phyloP scores from a whole-genome alignment of 2,113 vertebrate species.

The Rhinolophus sinicus region DNA sequence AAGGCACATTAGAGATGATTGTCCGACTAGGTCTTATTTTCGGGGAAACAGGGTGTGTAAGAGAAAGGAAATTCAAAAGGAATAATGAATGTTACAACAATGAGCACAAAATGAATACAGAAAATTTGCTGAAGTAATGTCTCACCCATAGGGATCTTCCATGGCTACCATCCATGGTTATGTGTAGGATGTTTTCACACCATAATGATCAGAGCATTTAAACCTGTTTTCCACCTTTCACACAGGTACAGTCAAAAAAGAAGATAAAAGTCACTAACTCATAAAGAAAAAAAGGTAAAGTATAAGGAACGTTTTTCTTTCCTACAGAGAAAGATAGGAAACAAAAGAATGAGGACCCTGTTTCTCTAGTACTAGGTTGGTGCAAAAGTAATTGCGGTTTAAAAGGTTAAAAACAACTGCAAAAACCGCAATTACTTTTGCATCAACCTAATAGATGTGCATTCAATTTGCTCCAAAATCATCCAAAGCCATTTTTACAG shows the following conservation, averaged over 20 bases:
- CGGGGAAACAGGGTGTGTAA: background rate
- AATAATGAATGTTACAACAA: background rate
- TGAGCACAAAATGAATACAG: background rate
- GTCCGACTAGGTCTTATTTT: too few species aligned
- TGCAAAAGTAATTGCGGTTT: too few species aligned
- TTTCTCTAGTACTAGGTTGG: background rate
- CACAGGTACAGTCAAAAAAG: background rate
- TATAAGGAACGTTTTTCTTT: conserved; percentile 21
- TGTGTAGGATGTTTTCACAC: background rate
- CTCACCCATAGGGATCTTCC: background rate
- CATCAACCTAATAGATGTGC: background rate
- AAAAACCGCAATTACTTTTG: too few species aligned
- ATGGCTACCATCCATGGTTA: background rate
- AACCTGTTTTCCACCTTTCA: conserved; percentile 34
- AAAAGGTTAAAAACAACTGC: too few species aligned
- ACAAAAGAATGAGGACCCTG: background rate
- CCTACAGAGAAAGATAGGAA: background rate
- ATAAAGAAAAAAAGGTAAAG: background rate
- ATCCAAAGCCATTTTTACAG: conserved; percentile 24
- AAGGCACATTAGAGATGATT: too few species aligned
- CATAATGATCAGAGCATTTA: background rate
- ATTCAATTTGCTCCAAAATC: background rate
- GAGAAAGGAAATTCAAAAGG: background rate
- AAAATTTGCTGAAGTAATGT: background rate
- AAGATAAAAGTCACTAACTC: background rate